phyloP scores from a whole-genome alignment of 2,113 vertebrate species.

The Rousettus leschenaultii region DNA sequence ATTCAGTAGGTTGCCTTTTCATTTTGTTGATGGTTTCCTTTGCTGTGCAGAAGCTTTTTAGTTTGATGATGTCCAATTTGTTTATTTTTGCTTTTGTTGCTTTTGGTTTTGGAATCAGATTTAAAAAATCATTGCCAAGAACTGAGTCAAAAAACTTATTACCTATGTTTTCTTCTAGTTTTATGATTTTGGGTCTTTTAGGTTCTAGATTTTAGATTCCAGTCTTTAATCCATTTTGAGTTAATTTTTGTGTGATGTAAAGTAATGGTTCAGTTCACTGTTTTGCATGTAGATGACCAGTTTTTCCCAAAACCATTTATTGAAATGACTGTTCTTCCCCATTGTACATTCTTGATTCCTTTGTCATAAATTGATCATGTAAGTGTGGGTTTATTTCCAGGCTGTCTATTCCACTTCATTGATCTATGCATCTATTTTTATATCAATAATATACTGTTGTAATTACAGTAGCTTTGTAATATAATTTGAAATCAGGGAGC shows the following conservation, averaged over 20 bases:
- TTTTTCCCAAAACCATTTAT: neutral
- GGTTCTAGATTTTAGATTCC: neutral
- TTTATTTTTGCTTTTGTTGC: neutral
- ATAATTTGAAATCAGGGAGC: neutral
- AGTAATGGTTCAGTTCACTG: neutral
- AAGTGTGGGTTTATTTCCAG: neutral
- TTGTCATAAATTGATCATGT: neutral
- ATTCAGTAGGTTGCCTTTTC: neutral
- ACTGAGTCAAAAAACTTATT: neutral
- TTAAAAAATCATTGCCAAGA: neutral
- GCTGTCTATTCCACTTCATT: neutral
- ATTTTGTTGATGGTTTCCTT: neutral
- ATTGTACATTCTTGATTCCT: neutral
- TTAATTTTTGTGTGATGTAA: neutral
- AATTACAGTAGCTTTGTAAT: neutral
- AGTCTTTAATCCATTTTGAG: neutral
- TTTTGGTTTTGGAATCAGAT: neutral
- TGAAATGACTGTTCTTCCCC: neutral
- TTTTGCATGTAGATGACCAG: neutral
- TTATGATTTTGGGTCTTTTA: neutral
- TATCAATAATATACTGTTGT: neutral
- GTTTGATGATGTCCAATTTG: neutral
- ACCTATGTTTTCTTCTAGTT: neutral
- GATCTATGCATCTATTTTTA: neutral
- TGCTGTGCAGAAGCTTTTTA: neutral